Evolutionary conservation across 2,797 vertebrate species (phyloP).

Genomic region (Sarcoramphus papa): DNA sequence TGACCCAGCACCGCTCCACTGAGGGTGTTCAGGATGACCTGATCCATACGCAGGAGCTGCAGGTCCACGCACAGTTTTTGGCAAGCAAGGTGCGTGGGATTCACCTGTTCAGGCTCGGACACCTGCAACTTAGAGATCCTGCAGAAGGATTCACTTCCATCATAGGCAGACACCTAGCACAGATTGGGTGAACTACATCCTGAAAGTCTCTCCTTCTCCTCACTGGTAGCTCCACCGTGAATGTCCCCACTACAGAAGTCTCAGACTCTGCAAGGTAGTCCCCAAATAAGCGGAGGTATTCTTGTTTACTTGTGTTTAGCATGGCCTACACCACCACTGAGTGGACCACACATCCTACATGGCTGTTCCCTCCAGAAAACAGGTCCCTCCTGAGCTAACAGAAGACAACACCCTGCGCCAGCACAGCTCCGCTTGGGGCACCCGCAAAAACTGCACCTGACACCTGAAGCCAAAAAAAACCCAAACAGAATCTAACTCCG

Average conservation of each 20-base stretch:
- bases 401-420: fast-evolving
- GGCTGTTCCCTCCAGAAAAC: background rate
- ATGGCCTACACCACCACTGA: background rate
- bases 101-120: background rate
- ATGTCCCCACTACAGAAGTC: background rate
- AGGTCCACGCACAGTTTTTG: background rate
- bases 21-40: background rate
- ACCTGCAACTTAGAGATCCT: background rate
- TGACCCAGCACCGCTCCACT: background rate
- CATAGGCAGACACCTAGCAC: background rate
- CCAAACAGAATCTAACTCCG: background rate
- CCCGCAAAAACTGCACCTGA: background rate
- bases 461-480: background rate
- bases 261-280: background rate
- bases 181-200: fast-evolving
- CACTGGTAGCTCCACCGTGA: background rate
- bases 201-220: background rate
- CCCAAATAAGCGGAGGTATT: background rate
- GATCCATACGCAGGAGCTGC: background rate
- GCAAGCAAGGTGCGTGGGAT: background rate
- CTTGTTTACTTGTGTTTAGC: background rate
- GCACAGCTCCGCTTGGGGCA: background rate
- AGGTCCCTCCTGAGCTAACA: background rate
- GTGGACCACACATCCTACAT: fast-evolving
- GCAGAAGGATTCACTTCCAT: background rate